Evolutionary conservation across 2,888 invertebrate genomes (phyloP), one percentile per base, ranked within the genome.

Genomic region (Cacoxenus indagator): DNA sequence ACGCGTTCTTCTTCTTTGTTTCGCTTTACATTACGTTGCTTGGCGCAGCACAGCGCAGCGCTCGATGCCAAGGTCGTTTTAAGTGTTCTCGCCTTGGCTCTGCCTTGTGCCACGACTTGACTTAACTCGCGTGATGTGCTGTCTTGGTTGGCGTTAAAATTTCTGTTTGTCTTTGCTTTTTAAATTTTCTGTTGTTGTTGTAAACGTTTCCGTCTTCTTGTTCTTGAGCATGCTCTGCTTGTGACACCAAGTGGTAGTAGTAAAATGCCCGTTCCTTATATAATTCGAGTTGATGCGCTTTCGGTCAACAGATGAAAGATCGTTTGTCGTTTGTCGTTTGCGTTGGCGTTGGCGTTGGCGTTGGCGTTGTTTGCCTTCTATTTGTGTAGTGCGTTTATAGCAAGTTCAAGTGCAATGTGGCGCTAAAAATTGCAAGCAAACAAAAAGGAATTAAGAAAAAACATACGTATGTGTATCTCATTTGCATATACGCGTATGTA

Each of bases 391-490:
- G 72, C 76, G 76, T 74, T 70, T 80, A 81, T 71, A 72, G 81
- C 81, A 79, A 79, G 79, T 79, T 79, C 79, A 79, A 79, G 79
- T 80, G 82, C 79, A 82, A 65, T 70, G 73, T 31, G 59, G 55
- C 54, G 55, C 57, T 64, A 24, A 19, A 59, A 31, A 43, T 26
- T 22, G 9, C 29, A n/a, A 1, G 9, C 45, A 43, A 43, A n/a
- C n/a, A n/a, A n/a, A n/a, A n/a, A n/a, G n/a, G n/a, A n/a, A n/a
- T n/a, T n/a, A n/a, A n/a, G n/a, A n/a, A n/a, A n/a, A n/a, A n/a
- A n/a, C n/a, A n/a, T n/a, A n/a, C n/a, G n/a, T n/a, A n/a, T n/a
- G n/a, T n/a, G n/a, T n/a, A 51, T 51, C 5, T 22, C 51, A 51
- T 51, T 51, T 51, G 51, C 51, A 51, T 51, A 51, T 51, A n/a